Conservation (phyloP, 2,797 vertebrate species). For the Otus scops region DNA sequence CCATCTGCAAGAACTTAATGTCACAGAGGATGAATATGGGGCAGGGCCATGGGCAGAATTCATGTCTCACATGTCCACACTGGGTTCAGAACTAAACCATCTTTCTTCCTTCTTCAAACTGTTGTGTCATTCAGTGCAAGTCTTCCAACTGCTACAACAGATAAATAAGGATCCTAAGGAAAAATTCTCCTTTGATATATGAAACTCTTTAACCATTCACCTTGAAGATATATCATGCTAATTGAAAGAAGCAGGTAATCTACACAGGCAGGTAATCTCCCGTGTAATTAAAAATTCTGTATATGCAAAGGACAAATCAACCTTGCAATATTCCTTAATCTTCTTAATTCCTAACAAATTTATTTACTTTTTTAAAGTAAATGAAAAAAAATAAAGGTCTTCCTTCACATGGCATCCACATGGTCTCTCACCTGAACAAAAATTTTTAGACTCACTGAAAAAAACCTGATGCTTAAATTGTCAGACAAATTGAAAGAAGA, state of each 20-base stretch:
- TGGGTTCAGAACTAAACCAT: neutral
- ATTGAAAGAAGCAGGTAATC: neutral
- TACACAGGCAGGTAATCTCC: neutral
- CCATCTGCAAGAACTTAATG: neutral
- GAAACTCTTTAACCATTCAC: neutral
- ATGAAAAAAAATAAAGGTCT: neutral
- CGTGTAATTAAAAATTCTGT: neutral
- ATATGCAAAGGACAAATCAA: neutral
- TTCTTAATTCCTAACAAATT: neutral
- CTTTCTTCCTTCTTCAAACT: neutral
- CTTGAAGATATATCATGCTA: neutral
- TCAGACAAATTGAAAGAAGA: neutral
- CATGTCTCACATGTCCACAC: neutral
- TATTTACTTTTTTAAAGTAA: neutral
- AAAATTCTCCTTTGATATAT: neutral
- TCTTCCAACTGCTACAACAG: neutral
- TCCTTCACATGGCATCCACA: neutral
- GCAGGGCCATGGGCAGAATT: neutral
- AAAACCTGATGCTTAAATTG: neutral
- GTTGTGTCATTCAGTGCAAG: neutral
- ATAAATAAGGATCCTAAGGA: neutral
- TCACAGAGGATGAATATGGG: neutral
- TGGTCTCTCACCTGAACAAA: neutral
- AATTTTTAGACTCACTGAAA: neutral
- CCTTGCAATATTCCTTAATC: neutral